Percentiles rank a stretch among this genome's conserved stretches.
Conservation (phyloP, 2,797 vertebrate genomes). For the Gobionotothen gibberifrons region DNA sequence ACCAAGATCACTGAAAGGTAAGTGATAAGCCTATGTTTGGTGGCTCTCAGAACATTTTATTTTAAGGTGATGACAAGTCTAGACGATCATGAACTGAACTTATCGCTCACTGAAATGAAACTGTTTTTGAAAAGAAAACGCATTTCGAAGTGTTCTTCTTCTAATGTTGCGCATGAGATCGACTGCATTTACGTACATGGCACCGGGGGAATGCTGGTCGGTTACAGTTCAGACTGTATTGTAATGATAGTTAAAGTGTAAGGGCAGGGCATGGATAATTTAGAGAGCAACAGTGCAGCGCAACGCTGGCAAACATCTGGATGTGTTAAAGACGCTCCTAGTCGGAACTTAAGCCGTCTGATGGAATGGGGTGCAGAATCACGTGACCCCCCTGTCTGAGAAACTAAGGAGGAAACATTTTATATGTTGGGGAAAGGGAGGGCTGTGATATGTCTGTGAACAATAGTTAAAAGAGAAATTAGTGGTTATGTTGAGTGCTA, state of each 20-base stretch:
- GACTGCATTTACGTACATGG: constrained; percentile 51
- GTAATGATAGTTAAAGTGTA: constrained; percentile 50
- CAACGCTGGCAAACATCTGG: constrained; percentile 74
- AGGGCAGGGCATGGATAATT: constrained; percentile 39
- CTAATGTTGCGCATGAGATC: constrained; percentile 58
- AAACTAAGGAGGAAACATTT: constrained; percentile 78
- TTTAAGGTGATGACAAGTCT: constrained; percentile 62
- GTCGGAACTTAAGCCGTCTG: constrained; percentile 84
- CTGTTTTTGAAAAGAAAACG: constrained; percentile 47
- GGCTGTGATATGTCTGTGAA: constrained; percentile 15
- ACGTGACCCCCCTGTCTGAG: constrained; percentile 84
- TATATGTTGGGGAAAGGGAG: constrained; percentile 50
- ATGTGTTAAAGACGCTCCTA: constrained; percentile 81
- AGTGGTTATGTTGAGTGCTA: constrained; percentile 14
- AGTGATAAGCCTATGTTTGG: constrained; percentile 81
- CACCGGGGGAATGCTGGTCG: constrained; percentile 31
- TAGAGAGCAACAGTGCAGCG: constrained; percentile 66
- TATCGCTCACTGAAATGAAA: constrained; percentile 54
- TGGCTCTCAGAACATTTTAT: constrained; percentile 66
- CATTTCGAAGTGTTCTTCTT: constrained; percentile 66
- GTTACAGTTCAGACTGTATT: constrained; percentile 33
- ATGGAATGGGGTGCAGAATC: constrained; percentile 89
- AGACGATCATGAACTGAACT: constrained; percentile 59
- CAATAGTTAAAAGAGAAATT: constrained; percentile 29
- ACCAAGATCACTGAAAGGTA: constrained; percentile 99